phyloP scores from a whole-genome alignment of 2,113 vertebrate species.

The Coreoperca whiteheadi region DNA sequence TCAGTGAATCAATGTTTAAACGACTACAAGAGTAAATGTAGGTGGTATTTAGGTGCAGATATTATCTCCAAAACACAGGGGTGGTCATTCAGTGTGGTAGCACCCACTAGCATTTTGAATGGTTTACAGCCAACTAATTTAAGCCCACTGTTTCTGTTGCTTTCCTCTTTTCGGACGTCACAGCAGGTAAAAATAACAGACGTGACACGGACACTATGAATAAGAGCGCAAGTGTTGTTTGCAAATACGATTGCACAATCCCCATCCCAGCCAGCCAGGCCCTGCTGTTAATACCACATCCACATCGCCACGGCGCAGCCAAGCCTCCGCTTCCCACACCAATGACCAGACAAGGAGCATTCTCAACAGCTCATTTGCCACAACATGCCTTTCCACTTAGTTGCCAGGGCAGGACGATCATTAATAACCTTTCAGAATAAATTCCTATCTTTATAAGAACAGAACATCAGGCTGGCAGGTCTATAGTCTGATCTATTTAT shows the following conservation, averaged over 20 bases:
- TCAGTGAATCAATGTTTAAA: conserved; percentile 50
- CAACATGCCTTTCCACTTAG: conserved; percentile 78
- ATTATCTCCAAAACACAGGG: conserved; percentile 61
- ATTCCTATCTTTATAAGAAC: conserved; percentile 81
- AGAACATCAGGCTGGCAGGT: conserved; percentile 78
- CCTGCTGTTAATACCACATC: conserved; percentile 73
- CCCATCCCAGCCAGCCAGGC: conserved; percentile 68
- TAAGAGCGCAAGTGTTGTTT: conserved; percentile 85
- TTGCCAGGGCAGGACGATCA: conserved; percentile 83
- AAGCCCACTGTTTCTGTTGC: conserved; percentile 87
- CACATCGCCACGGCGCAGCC: conserved; percentile 60
- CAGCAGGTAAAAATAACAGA: conserved; percentile 83
- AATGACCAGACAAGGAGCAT: conserved; percentile 75
- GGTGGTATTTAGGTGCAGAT: conserved; percentile 67
- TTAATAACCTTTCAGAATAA: conserved; percentile 84
- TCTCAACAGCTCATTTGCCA: conserved; percentile 73
- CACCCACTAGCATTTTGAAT: conserved; percentile 71
- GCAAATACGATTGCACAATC: conserved; percentile 87
- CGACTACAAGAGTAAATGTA: conserved; percentile 24
- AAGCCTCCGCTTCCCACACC: conserved; percentile 63
- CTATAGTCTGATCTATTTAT: conserved; percentile 83
- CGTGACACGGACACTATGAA: conserved; percentile 75
- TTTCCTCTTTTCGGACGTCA: conserved; percentile 81
- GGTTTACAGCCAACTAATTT: conserved; percentile 81
- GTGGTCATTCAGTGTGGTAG: conserved; percentile 54